phyloP scores from a whole-genome alignment of 2,888 invertebrate genomes.

The Tholera decimalis region DNA sequence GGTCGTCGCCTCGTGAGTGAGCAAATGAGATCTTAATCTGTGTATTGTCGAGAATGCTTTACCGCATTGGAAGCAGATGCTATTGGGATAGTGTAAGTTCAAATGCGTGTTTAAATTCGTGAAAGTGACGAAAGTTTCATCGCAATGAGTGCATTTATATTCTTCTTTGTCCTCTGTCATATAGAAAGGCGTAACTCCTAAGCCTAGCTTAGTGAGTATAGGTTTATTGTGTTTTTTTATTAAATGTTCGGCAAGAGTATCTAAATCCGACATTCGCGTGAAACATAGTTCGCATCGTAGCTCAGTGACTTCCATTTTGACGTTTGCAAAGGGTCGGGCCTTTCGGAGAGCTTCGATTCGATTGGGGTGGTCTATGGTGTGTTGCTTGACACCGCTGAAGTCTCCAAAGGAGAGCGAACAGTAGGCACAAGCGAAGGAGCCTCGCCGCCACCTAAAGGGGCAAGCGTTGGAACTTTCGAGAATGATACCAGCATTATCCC shows the following conservation, averaged over 20 bases:
- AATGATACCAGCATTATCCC: slow-evolving; percentile 85
- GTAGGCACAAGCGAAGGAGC: slow-evolving; percentile 81
- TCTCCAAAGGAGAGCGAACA: slow-evolving; percentile 81
- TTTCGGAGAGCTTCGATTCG: slow-evolving; percentile 75
- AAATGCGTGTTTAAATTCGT: slow-evolving; percentile 83
- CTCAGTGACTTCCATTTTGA: slow-evolving; percentile 82
- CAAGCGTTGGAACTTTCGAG: slow-evolving; percentile 84
- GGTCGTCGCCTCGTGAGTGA: slow-evolving; percentile 71
- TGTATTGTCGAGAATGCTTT: slow-evolving; percentile 80
- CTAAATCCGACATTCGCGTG: slow-evolving; percentile 69
- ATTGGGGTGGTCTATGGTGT: slow-evolving; percentile 76
- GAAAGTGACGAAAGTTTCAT: slow-evolving; percentile 78
- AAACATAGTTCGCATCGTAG: slow-evolving; percentile 81
- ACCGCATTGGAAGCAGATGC: slow-evolving; percentile 85
- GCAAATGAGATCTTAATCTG: slow-evolving; percentile 80
- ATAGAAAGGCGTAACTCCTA: slow-evolving; percentile 82
- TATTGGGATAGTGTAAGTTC: slow-evolving; percentile 84
- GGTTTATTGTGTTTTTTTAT: slow-evolving; percentile 75
- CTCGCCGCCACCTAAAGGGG: slow-evolving; percentile 85
- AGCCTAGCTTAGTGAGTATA: slow-evolving; percentile 72
- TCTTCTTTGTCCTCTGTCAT: slow-evolving; percentile 70
- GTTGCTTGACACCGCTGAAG: slow-evolving; percentile 77
- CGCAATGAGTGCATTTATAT: slow-evolving; percentile 78
- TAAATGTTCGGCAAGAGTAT: slow-evolving; percentile 79
- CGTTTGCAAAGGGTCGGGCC: slow-evolving; percentile 71